Conservation (phyloP, 2,888 invertebrate species). For the Sepioteuthis lessoniana region DNA sequence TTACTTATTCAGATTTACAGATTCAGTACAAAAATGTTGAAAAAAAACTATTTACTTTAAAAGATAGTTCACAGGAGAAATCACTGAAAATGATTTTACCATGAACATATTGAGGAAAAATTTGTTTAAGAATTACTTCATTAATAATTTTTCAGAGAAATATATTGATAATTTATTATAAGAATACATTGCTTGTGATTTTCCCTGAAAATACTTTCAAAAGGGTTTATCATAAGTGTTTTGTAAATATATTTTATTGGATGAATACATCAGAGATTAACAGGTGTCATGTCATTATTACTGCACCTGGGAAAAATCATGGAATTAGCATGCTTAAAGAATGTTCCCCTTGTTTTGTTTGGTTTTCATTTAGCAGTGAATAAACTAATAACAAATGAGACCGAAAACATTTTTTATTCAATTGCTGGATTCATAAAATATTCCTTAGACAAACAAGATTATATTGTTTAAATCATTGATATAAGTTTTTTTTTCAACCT, state of each 20-base stretch:
- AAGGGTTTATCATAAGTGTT: not conserved
- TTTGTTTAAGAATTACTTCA: not conserved
- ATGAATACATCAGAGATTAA: not conserved
- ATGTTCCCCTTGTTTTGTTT: too few relatives aligned
- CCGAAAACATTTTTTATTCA: too few relatives aligned
- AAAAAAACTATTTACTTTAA: not conserved
- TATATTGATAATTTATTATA: not conserved
- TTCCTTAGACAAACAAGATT: too few relatives aligned
- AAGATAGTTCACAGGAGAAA: not conserved
- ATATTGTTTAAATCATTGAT: too few relatives aligned
- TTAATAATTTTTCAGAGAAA: not conserved
- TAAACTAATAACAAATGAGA: too few relatives aligned
- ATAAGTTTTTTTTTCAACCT: too few relatives aligned
- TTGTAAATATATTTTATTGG: not conserved
- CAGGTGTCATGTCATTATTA: not conserved
- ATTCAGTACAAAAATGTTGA: not conserved
- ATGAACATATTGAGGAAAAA: not conserved
- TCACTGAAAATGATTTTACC: not conserved
- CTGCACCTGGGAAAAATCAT: too few relatives aligned
- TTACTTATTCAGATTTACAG: too few relatives aligned
- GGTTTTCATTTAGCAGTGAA: too few relatives aligned
- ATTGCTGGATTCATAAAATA: too few relatives aligned
- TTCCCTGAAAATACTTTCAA: not conserved
- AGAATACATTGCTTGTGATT: not conserved
- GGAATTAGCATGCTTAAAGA: too few relatives aligned